These are phyloP conservation scores for Tanypteryx hageni DNA, from an alignment of 2,888 invertebrate species.

Conservation along the genomic window DNA sequence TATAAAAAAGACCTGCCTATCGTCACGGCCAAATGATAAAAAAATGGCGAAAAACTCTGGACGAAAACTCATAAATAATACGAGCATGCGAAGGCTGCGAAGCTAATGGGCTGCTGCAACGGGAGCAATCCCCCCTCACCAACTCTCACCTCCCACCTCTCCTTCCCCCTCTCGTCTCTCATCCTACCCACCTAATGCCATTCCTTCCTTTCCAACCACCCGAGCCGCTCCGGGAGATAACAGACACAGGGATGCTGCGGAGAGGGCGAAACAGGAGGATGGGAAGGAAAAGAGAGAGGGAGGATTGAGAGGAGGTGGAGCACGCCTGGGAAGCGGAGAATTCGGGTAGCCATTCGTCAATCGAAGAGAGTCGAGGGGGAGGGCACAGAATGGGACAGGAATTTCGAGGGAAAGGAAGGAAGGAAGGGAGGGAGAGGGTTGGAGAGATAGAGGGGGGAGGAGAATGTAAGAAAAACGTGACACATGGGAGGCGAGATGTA, in stretches of 20 bases:
- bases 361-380: neutral
- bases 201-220: neutral
- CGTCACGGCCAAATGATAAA: conserved; percentile 35
- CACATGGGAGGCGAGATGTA: neutral
- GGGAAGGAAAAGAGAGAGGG: neutral
- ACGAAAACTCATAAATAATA: conserved; percentile 30
- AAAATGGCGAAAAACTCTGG: neutral
- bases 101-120: conserved; percentile 15
- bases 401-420: too few species aligned
- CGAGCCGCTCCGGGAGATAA: conserved; percentile 31
- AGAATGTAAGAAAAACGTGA: too few species aligned
- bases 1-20: conserved; percentile 10
- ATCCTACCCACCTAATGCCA: conserved; percentile 1
- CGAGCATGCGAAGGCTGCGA: conserved; percentile 21
- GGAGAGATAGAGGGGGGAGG: too few species aligned
- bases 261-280: neutral
- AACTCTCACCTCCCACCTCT: neutral
- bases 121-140: neutral
- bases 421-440: too few species aligned
- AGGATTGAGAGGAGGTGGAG: neutral
- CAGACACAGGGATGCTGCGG: neutral
- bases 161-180: too few species aligned
- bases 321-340: conserved; percentile 7
- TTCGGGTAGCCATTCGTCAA: conserved; percentile 35
- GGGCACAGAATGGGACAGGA: neutral